These are phyloP conservation scores for Stenodema calcarata DNA, from an alignment of 2,888 invertebrate species.

Conservation along the genomic window DNA sequence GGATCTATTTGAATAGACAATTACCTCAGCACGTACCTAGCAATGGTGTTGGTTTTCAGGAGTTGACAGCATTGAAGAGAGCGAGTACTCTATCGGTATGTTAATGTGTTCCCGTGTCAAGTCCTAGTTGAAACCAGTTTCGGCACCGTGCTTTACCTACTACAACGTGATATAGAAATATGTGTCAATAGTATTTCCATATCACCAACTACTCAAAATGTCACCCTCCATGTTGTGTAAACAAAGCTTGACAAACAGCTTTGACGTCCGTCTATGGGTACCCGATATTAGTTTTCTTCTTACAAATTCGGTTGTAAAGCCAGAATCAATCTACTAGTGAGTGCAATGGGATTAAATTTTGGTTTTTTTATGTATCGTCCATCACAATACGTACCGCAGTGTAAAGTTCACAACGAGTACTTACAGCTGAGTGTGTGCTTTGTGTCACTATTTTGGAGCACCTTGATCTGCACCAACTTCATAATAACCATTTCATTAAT, in stretches of 20 bases:
- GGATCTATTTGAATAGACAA: no score
- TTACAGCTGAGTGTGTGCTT: no score
- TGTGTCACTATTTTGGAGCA: no score
- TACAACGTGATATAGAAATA: not conserved
- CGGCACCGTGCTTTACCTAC: not conserved
- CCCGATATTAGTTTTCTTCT: not conserved
- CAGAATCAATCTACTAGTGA: not conserved
- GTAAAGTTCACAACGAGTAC: no score
- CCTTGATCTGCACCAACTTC: no score
- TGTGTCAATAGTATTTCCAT: no score
- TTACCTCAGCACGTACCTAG: not conserved
- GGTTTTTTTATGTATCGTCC: not conserved
- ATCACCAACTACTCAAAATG: not conserved
- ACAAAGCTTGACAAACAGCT: not conserved
- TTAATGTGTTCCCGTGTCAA: constrained; percentile 14
- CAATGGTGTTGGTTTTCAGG: constrained; percentile 20
- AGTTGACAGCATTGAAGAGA: constrained; percentile 43
- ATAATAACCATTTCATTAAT: no score
- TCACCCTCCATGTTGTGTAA: not conserved
- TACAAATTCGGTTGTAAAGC: not conserved
- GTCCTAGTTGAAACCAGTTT: constrained; percentile 17
- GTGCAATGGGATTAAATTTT: no score
- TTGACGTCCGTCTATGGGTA: not conserved
- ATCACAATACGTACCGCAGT: no score
- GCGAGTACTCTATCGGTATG: constrained; percentile 39